Conservation (phyloP, 2,113 vertebrate genomes). For the Pachycephala philippinensis region DNA sequence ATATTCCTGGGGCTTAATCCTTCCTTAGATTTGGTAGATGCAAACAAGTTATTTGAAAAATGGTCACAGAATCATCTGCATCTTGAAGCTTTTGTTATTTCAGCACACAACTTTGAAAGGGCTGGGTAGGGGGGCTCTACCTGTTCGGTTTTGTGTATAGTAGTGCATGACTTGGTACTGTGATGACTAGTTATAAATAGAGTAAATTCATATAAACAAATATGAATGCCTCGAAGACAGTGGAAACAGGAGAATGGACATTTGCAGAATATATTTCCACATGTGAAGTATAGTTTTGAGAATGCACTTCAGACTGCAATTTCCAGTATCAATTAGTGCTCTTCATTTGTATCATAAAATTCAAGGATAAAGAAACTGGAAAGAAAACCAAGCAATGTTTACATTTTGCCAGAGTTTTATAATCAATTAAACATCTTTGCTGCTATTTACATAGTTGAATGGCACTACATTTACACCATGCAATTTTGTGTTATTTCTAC, state of each 20-base stretch:
- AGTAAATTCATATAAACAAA: background rate
- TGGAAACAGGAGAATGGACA: background rate
- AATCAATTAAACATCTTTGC: conserved; percentile 74
- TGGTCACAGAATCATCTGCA: background rate
- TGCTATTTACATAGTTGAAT: conserved; percentile 75
- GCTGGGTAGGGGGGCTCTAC: background rate
- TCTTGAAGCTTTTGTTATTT: background rate
- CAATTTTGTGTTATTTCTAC: conserved; percentile 67
- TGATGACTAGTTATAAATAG: background rate
- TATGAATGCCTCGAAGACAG: background rate
- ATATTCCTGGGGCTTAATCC: background rate
- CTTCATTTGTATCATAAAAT: conserved; percentile 21
- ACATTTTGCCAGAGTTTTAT: conserved; percentile 69
- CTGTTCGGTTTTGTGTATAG: background rate
- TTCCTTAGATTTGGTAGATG: background rate
- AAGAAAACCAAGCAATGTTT: conserved; percentile 58
- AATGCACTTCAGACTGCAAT: background rate
- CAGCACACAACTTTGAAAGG: background rate
- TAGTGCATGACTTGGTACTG: background rate
- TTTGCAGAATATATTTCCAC: conserved; percentile 8
- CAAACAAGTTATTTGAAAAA: background rate
- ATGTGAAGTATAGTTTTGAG: background rate
- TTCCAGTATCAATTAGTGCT: conserved; percentile 51
- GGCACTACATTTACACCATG: conserved; percentile 63
- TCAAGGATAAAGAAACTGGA: conserved; percentile 17